Percentiles rank a stretch among this genome's conserved stretches.
Conservation (phyloP, 2,113 vertebrate species). For the Melanocharis versteri region DNA sequence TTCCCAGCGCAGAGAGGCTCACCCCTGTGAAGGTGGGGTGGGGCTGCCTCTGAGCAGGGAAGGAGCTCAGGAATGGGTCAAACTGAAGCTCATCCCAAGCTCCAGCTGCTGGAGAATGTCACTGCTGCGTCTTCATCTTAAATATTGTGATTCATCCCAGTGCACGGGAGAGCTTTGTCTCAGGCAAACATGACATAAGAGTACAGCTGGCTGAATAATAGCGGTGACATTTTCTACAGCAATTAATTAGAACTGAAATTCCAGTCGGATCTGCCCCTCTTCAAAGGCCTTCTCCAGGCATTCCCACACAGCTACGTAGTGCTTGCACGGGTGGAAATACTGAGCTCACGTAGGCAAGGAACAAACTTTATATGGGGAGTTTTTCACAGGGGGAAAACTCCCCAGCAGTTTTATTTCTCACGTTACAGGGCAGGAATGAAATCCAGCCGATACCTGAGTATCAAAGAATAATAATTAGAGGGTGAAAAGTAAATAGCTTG, state of each 20-base stretch:
- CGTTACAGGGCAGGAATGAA: neutral
- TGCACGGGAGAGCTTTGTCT: slow-evolving; percentile 52
- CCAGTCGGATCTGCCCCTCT: slow-evolving; percentile 36
- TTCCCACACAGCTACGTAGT: slow-evolving; percentile 27
- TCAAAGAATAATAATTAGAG: neutral
- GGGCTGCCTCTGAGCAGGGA: neutral
- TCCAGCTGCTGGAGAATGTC: slow-evolving; percentile 3
- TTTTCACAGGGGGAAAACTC: neutral
- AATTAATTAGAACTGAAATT: slow-evolving; percentile 63
- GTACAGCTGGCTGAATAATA: slow-evolving; percentile 48
- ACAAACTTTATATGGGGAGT: neutral
- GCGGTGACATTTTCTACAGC: slow-evolving; percentile 43
- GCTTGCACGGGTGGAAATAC: neutral
- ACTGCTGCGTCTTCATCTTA: neutral
- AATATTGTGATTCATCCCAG: slow-evolving; percentile 48
- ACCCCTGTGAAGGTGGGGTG: accelerated
- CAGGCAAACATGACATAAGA: slow-evolving; percentile 57
- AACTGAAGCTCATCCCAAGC: neutral
- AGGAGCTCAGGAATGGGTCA: neutral
- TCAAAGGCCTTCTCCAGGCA: slow-evolving; percentile 62
- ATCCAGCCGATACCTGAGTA: neutral
- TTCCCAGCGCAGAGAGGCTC: neutral
- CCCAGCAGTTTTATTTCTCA: neutral
- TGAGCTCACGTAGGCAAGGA: slow-evolving; percentile 26
- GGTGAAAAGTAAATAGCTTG: neutral